Evolutionary conservation across 2,113 vertebrate genomes (phyloP).

Genomic region (Falco punctatus): DNA sequence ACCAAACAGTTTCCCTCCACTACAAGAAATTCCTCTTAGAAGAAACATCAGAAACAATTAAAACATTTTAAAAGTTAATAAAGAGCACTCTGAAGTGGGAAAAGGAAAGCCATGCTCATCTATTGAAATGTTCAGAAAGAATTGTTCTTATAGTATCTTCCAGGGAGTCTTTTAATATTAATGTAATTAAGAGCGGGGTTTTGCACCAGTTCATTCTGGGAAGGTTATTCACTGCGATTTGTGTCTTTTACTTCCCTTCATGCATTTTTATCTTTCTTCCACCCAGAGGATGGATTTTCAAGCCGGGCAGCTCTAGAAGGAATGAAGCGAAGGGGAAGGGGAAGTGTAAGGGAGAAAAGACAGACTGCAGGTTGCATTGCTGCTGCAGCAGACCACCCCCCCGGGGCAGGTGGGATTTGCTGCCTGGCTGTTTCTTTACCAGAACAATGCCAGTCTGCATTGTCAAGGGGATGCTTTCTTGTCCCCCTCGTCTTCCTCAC

Average conservation of each 20-base stretch:
- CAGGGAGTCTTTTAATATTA: slow-evolving; percentile 8
- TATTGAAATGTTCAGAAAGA: not conserved
- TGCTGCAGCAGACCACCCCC: not conserved
- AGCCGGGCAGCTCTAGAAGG: not conserved
- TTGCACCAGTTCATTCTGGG: not conserved
- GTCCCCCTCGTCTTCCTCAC: not conserved
- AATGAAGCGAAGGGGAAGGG: not conserved
- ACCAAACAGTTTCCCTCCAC: not conserved
- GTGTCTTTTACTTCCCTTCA: not conserved
- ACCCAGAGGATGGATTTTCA: not conserved
- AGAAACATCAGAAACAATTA: slow-evolving; percentile 28
- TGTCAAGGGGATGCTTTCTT: not conserved
- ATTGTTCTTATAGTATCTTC: not conserved
- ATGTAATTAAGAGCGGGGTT: not conserved
- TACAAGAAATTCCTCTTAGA: not conserved
- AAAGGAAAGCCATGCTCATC: not conserved
- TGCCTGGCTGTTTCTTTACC: not conserved
- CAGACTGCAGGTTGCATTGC: not conserved
- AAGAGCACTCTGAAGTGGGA: not conserved
- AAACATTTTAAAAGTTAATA: slow-evolving; percentile 27
- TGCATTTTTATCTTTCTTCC: not conserved
- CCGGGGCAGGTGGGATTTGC: not conserved
- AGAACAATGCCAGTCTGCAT: not conserved
- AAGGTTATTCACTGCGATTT: not conserved
- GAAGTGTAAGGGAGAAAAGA: not conserved